Evolutionary conservation across 1,140 invertebrate species (phyloP).

Genomic region (Solenopsis invicta): DNA sequence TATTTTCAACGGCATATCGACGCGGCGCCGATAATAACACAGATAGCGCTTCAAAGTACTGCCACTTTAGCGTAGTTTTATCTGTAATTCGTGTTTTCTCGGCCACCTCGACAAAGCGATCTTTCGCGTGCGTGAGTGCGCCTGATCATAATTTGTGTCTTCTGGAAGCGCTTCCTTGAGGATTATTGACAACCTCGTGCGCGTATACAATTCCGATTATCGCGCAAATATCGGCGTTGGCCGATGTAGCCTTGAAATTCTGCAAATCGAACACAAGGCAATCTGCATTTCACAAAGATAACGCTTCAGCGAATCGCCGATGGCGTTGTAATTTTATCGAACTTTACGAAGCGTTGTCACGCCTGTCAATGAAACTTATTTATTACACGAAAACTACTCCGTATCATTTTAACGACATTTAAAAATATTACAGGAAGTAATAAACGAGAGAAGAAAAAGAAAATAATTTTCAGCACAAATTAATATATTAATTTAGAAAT

Average conservation of each 20-base stretch:
- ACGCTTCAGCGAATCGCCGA: constrained; percentile 58
- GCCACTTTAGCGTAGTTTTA: constrained; percentile 19
- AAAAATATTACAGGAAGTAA: background rate
- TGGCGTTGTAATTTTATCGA: constrained; percentile 60
- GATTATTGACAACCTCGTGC: constrained; percentile 39
- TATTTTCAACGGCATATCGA: constrained; percentile 17
- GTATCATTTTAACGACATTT: background rate
- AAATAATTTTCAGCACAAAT: background rate
- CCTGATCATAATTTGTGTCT: constrained; percentile 31
- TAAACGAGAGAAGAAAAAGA: background rate
- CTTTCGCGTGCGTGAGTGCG: background rate
- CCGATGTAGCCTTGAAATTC: constrained; percentile 78
- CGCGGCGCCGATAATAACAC: constrained; percentile 8
- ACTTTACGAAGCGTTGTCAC: constrained; percentile 33
- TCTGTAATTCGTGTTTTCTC: constrained; percentile 11
- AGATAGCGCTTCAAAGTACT: constrained; percentile 20
- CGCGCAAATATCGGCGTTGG: constrained; percentile 59
- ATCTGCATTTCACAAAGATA: constrained; percentile 83
- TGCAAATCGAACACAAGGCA: constrained; percentile 83
- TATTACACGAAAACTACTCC: background rate
- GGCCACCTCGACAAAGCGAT: background rate
- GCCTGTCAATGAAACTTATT: constrained; percentile 23
- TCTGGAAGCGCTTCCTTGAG: constrained; percentile 45
- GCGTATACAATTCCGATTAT: constrained; percentile 64
- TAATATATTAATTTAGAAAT: background rate